phyloP scores from a whole-genome alignment of 2,888 invertebrate species.

The Agrochola litura region DNA sequence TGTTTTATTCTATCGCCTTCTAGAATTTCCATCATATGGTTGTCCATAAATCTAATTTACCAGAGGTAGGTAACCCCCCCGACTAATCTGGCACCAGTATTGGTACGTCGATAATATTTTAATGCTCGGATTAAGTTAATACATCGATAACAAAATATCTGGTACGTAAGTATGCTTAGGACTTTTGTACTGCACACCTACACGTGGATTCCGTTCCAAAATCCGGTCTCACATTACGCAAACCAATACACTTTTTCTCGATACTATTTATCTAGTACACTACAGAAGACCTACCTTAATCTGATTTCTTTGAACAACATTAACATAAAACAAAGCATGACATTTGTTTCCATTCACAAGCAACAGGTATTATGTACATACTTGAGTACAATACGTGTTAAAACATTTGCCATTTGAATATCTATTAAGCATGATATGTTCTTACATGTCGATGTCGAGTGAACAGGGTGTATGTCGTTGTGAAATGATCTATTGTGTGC shows the following conservation, averaged over 20 bases:
- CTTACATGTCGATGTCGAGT: slow-evolving; percentile 71
- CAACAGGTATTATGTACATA: slow-evolving; percentile 46
- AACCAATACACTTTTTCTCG: slow-evolving; percentile 18
- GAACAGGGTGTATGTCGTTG: slow-evolving; percentile 72
- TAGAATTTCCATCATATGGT: background rate
- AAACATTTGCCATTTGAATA: slow-evolving; percentile 70
- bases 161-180: background rate
- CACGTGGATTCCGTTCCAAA: background rate
- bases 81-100: background rate
- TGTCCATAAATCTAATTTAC: slow-evolving; percentile 3
- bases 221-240: background rate
- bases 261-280: slow-evolving; percentile 22
- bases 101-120: background rate
- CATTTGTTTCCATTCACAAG: slow-evolving; percentile 50
- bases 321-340: slow-evolving; percentile 58
- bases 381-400: slow-evolving; percentile 58
- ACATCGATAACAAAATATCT: background rate
- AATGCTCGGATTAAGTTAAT: background rate
- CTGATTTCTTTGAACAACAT: slow-evolving; percentile 38
- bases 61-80: background rate
- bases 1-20: background rate
- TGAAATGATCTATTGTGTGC: slow-evolving; percentile 77
- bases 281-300: slow-evolving; percentile 39
- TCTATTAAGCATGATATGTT: slow-evolving; percentile 63
- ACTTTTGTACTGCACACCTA: background rate